Conservation (phyloP, 2,888 invertebrate species). For the Sepiola atlantica region DNA sequence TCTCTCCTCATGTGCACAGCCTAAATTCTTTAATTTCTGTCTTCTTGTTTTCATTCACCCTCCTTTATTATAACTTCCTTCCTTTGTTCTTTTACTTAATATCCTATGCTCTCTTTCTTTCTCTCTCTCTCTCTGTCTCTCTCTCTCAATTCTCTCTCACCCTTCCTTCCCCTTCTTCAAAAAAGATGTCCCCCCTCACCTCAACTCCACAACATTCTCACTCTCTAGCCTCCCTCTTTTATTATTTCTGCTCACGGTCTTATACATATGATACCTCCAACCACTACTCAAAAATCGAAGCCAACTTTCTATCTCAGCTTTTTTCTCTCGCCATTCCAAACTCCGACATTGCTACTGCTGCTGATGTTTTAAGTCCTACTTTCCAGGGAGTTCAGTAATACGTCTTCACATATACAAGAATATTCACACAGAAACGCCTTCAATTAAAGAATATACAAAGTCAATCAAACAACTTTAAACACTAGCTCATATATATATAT, state of each 20-base stretch:
- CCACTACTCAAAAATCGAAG: not conserved
- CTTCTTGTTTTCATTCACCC: too few species aligned
- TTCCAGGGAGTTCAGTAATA: not conserved
- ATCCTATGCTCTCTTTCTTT: not conserved
- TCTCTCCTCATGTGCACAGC: too few species aligned
- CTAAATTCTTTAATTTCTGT: not conserved
- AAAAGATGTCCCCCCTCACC: not conserved
- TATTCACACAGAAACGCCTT: not conserved
- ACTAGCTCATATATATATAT: too few species aligned
- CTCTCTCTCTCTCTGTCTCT: not conserved
- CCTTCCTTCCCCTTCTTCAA: not conserved
- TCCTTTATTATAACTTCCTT: too few species aligned
- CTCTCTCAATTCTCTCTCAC: too few species aligned
- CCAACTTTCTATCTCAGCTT: not conserved
- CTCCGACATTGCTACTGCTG: not conserved
- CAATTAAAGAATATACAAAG: not conserved
- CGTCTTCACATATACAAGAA: not conserved
- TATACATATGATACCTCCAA: not conserved
- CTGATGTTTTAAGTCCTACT: conserved; percentile 32
- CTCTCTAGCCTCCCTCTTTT: not conserved
- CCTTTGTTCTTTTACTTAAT: not conserved
- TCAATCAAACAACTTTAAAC: not conserved
- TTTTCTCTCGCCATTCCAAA: not conserved
- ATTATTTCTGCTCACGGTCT: not conserved
- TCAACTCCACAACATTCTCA: not conserved